Percentiles rank a stretch among this genome's conserved stretches.
phyloP scores from a whole-genome alignment of 2,113 vertebrate species.

The Clarias batrachus region DNA sequence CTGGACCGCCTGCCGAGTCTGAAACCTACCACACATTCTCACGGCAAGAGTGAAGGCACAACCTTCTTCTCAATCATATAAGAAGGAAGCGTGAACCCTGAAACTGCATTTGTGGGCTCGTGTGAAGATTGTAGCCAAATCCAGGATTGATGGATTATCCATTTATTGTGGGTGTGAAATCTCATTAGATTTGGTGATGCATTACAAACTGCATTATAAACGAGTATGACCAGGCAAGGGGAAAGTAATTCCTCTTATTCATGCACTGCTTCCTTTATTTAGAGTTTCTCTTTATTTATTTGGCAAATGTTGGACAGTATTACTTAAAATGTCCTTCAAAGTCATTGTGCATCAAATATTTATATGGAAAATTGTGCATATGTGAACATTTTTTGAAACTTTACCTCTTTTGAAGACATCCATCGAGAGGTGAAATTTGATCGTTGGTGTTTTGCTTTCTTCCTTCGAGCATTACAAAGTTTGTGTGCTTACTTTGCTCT shows the following conservation, averaged over 20 bases:
- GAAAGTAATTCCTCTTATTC: constrained; percentile 67
- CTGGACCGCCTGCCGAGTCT: background rate
- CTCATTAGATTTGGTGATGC: constrained; percentile 74
- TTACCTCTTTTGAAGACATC: background rate
- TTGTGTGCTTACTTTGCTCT: background rate
- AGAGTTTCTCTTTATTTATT: constrained; percentile 61
- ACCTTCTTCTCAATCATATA: background rate
- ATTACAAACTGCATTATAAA: constrained; percentile 64
- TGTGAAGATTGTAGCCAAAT: background rate
- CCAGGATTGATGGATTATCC: constrained; percentile 71
- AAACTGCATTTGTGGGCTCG: background rate
- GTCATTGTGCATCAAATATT: background rate
- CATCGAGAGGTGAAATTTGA: background rate
- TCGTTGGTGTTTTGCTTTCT: background rate
- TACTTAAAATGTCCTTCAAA: background rate
- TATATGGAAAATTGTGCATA: background rate
- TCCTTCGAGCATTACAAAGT: background rate
- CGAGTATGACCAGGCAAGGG: constrained; percentile 65
- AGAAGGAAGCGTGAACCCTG: background rate
- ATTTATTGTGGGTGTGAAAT: constrained; percentile 69
- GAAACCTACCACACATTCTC: background rate
- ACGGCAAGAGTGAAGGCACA: background rate
- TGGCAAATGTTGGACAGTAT: constrained; percentile 50
- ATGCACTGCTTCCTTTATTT: constrained; percentile 58
- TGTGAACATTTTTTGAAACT: background rate